phyloP scores from a whole-genome alignment of 2,797 vertebrate genomes.

The Lerista edwardsae region DNA sequence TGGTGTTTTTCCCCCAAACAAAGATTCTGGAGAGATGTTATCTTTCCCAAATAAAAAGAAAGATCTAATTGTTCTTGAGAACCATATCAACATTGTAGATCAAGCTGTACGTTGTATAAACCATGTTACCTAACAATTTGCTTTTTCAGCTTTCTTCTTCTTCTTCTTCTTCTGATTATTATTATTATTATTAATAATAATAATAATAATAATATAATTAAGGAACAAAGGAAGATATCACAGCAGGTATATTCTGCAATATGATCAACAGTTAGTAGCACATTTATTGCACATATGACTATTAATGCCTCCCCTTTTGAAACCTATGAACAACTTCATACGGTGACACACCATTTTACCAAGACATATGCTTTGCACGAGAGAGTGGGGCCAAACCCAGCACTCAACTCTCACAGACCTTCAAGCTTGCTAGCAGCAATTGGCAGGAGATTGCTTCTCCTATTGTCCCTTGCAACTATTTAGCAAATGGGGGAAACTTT shows the following conservation, averaged over 20 bases:
- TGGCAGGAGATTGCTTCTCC: no score
- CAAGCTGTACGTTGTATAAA: neutral
- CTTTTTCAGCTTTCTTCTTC: neutral
- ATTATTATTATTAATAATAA: no score
- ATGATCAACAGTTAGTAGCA: neutral
- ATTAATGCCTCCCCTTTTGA: neutral
- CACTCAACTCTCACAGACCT: no score
- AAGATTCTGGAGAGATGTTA: slow-evolving; percentile 14
- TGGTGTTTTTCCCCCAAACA: slow-evolving; percentile 20
- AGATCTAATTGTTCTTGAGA: neutral
- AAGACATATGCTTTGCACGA: no score
- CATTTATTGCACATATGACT: neutral
- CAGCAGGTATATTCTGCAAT: neutral
- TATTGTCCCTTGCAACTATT: no score
- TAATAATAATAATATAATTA: no score
- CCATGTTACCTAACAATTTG: neutral
- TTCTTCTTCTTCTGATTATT: no score
- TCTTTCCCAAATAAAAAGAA: slow-evolving; percentile 2
- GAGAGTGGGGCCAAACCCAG: no score
- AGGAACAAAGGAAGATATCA: neutral
- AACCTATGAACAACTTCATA: neutral
- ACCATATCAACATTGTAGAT: neutral
- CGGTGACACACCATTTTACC: neutral
- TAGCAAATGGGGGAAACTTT: no score
- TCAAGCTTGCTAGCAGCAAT: no score